A percentile compares a stretch with the other conserved stretches of the same genome.
These are phyloP conservation scores for Cephus nigrinus DNA, from an alignment of 2,888 invertebrate species.

Conservation along the genomic window DNA sequence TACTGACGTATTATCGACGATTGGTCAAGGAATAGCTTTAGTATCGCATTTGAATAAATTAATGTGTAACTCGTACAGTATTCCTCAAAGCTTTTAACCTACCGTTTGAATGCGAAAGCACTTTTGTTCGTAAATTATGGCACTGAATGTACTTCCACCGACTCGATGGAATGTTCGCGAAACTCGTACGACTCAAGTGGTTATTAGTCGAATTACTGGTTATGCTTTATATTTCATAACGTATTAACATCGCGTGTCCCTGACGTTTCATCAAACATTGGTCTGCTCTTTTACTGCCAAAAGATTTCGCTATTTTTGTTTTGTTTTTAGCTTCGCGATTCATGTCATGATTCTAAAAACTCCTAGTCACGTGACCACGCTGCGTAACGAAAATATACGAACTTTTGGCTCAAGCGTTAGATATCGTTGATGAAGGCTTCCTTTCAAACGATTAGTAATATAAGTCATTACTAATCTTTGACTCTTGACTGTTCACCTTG, in stretches of 20 bases:
- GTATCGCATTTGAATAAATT: neutral
- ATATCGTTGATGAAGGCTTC: neutral
- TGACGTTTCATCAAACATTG: neutral
- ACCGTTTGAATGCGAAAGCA: neutral
- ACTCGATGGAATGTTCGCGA: neutral
- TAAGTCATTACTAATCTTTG: neutral
- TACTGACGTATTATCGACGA: neutral
- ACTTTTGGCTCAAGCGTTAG: neutral
- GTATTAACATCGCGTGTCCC: neutral
- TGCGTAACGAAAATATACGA: neutral
- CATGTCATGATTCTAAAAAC: neutral
- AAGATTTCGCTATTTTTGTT: neutral
- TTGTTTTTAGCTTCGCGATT: neutral
- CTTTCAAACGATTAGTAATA: neutral
- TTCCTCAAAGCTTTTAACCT: neutral
- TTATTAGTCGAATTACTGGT: neutral
- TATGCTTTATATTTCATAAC: neutral
- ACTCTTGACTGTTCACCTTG: neutral
- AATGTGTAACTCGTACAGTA: neutral
- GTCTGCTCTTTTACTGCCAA: neutral
- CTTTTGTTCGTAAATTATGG: neutral
- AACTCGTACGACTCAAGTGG: neutral
- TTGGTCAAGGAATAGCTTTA: neutral
- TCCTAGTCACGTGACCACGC: neutral
- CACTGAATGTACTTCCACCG: neutral